phyloP scores from a whole-genome alignment of 2,888 invertebrate species.

The Ischnura elegans region DNA sequence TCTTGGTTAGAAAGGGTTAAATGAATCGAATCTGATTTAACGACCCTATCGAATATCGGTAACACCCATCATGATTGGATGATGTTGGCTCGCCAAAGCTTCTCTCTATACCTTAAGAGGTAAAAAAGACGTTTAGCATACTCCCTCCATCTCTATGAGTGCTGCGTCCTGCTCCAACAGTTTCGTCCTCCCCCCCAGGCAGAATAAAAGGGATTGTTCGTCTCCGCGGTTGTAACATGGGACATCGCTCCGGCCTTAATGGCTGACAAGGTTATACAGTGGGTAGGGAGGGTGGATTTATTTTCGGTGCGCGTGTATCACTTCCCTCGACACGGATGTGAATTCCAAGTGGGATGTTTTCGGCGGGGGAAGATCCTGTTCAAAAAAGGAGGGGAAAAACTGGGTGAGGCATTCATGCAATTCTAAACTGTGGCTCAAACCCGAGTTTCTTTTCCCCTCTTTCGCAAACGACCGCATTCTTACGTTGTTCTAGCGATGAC shows the following conservation, averaged over 20 bases:
- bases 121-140: too few relatives aligned
- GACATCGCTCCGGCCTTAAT: neutral
- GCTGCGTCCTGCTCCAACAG: neutral
- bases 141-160: too few relatives aligned
- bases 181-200: neutral
- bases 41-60: too few relatives aligned
- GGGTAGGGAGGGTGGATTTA: neutral
- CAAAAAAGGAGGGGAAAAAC: neutral
- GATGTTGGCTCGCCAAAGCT: too few relatives aligned
- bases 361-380: neutral
- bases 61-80: too few relatives aligned
- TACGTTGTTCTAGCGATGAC: too few relatives aligned
- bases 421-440: neutral
- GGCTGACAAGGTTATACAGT: neutral
- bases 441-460: neutral
- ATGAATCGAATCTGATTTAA: too few relatives aligned
- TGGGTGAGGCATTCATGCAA: neutral
- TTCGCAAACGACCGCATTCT: too few relatives aligned
- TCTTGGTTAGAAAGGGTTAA: too few relatives aligned
- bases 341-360: neutral
- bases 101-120: too few relatives aligned
- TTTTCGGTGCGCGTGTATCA: neutral
- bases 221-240: neutral
- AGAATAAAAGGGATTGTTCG: neutral
- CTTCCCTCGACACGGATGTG: conserved; percentile 4